Conservation (phyloP, 2,113 vertebrate species). For the Stomatorhinus ivindoensis region DNA sequence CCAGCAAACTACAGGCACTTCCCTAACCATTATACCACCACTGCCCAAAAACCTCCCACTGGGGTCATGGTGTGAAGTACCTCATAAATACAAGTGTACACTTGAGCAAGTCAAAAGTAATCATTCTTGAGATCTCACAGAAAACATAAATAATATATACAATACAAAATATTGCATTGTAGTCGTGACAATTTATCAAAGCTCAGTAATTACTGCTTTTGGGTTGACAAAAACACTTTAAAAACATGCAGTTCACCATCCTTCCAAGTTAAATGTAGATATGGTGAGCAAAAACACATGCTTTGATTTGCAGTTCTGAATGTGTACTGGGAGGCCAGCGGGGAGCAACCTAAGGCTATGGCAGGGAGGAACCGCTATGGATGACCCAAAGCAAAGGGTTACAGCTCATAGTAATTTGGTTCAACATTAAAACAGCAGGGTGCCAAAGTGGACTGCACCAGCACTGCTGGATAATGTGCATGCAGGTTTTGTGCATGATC, state of each 20-base stretch:
- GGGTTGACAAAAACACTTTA: background rate
- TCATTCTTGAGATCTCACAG: background rate
- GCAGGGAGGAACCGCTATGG: background rate
- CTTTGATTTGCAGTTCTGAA: background rate
- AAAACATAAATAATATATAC: background rate
- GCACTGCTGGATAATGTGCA: background rate
- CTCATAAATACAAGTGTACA: background rate
- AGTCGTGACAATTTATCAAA: background rate
- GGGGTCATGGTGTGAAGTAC: background rate
- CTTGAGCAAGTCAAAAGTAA: background rate
- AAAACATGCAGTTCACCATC: background rate
- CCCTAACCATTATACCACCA: too few relatives aligned
- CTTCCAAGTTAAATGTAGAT: background rate
- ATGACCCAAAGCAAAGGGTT: background rate
- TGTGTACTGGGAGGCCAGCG: background rate
- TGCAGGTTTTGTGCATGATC: background rate
- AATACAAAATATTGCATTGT: background rate
- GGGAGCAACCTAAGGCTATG: background rate
- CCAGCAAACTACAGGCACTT: too few relatives aligned
- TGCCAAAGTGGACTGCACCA: background rate
- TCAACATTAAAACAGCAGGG: background rate
- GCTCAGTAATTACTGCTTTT: background rate
- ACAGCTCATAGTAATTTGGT: background rate
- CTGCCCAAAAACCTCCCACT: background rate
- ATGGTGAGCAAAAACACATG: background rate